Evolutionary conservation across 2,888 invertebrate species (phyloP), one percentile per base, ranked within the genome.

Genomic region (Ophion slaviceki): DNA sequence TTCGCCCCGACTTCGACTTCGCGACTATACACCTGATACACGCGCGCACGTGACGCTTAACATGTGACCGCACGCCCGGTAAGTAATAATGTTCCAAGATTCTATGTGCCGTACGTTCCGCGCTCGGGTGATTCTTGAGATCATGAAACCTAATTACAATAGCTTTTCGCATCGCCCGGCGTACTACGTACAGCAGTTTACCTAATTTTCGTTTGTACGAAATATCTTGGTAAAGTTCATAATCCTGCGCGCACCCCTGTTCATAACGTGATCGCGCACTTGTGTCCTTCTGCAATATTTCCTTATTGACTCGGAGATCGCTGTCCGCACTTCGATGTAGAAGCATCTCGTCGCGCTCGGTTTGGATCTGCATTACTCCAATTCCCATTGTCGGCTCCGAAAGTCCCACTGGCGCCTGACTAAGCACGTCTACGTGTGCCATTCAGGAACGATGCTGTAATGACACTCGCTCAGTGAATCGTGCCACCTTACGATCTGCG

Each of bases 121-220:
- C 70, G 4, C 70, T 28, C 8, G 20, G 47, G 17, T 70, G 53
- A 17, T 53, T 70, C 20, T 47, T 53, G 0, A 70, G 14, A 0
- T 70, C 70, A 24, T 70, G 53, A 53, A 70, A 53, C 24, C 24
- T 10, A 28, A 53, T 24, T 7, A 47, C 70, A 20, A 70, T 24
- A 3, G 53, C 47, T 28, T 70, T 53, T 5, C 70, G 10, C 70
- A 70, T 53, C 0, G 2, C 10, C 8, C 24, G 2, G 4, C 8
- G 53, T 57, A 57, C 53, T 11, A 17, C 53, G 17, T 57, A 57
- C 17, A 57, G 53, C 17, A 57, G 17, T 57, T 57, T 57, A 11
- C 53, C 14, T 3, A 4, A 17, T 4, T 10, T 17, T 8, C 53
- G 53, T 57, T 57, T 57, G 14, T 57, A 57, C 4, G 2, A 57